Evolutionary conservation across 2,888 invertebrate species (phyloP), one percentile per base, ranked within the genome.

Genomic region (Macaria liturata): DNA sequence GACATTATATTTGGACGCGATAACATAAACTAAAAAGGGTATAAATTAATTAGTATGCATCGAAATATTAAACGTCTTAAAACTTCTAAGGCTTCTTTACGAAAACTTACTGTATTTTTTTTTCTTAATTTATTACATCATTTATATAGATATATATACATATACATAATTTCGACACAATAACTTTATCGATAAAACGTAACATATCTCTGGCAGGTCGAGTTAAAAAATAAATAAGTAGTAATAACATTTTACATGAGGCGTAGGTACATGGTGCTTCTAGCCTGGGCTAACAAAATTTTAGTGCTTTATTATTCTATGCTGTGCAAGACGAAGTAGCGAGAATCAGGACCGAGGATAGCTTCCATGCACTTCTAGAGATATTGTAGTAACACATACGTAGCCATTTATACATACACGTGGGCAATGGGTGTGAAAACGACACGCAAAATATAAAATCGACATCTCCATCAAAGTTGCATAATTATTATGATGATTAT

Each of bases 81-180:
- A 87, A 85, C 77, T 75, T 86, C 87, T 88, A 88, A 88, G 87
- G 88, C 88, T 86, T 83, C 80, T 79, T 87, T 86, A 88, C 85
- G 86, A 89, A 88, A 90, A 88, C 88, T 88, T 89, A 88, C 79
- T 86, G 84, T 88, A 86, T 84, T 86, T 88, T 78, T n/a, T 20
- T 85, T 84, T 88, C 87, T 86, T 87, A 88, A 87, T 89, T 88
- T 88, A 90, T 88, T 88, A 89, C 84, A 87, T 86, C 86, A 87
- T 42, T 42, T 9, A 42, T 42, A 42, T 88, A 89, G 88, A 88
- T 88, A 90, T 89, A 89, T 87, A 90, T 89, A 88, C 89, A 88
- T 89, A 90, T 90, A 91, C 88, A 91, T 88, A 90, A 89, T 88
- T 88, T 90, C 81, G 86, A 87, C 87, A 85, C 88, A 86, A 83